These are phyloP conservation scores for Mastomys natalensis DNA, from an alignment of 2,113 vertebrate genomes.

Conservation along the genomic window DNA sequence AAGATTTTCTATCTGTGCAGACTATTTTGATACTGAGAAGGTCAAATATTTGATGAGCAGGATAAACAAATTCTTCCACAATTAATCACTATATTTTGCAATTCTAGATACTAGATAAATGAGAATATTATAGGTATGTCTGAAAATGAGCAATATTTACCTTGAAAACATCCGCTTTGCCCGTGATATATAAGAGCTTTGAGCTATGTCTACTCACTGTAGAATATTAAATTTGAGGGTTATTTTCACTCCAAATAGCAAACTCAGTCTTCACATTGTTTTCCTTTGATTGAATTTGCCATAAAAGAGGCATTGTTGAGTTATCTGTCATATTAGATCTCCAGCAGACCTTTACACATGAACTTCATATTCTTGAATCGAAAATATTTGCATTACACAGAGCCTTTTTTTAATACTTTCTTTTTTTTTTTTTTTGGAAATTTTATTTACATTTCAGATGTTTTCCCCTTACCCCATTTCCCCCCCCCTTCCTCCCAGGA, in stretches of 20 bases:
- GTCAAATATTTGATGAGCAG: background rate
- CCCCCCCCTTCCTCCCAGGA: no score
- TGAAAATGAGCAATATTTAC: conserved; percentile 3
- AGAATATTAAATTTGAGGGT: background rate
- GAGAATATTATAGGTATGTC: background rate
- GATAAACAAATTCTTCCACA: background rate
- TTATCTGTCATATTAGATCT: background rate
- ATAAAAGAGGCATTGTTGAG: background rate
- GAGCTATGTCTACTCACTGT: background rate
- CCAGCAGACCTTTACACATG: background rate
- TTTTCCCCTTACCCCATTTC: no score
- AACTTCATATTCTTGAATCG: background rate
- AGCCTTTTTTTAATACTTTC: no score
- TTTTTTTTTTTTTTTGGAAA: no score
- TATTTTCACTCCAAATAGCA: conserved; percentile 17
- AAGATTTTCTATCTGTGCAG: background rate
- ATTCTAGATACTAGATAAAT: background rate
- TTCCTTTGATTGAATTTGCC: background rate
- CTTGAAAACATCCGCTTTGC: background rate
- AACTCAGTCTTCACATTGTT: background rate
- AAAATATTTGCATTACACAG: background rate
- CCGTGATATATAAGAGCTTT: background rate
- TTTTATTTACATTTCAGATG: no score
- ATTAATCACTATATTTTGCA: background rate
- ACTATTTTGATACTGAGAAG: background rate